A percentile compares a stretch with the other conserved stretches of the same genome.
Conservation (phyloP, 1,140 invertebrate species). For the Drosophila bipectinata region DNA sequence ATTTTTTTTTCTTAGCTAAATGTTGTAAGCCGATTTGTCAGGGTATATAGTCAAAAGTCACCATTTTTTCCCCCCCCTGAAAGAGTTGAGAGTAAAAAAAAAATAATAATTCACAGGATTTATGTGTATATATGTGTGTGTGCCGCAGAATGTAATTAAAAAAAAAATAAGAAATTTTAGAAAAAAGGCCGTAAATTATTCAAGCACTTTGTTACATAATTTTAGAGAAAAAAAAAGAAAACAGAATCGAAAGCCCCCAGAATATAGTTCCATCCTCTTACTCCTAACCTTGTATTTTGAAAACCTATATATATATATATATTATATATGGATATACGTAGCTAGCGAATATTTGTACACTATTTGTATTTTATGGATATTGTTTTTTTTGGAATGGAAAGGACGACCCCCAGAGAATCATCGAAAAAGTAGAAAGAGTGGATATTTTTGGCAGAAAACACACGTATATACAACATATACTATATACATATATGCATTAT, state of each 20-base stretch:
- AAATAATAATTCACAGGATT: conserved; percentile 10
- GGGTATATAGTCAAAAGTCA: conserved; percentile 19
- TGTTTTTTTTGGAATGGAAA: conserved; percentile 30
- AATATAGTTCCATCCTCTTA: not conserved
- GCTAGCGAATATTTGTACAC: conserved; percentile 77
- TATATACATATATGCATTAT: conserved; percentile 9
- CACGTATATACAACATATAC: conserved; percentile 30
- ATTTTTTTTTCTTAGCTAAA: conserved; percentile 34
- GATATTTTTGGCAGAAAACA: conserved; percentile 21
- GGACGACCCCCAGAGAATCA: conserved; percentile 5
- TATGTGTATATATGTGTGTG: conserved; percentile 29
- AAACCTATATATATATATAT: conserved; percentile 11
- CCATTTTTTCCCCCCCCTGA: not conserved
- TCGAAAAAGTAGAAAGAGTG: conserved; percentile 28
- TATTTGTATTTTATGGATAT: conserved; percentile 63
- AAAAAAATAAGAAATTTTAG: conserved; percentile 18
- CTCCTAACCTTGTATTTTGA: not conserved
- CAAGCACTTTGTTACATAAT: conserved; percentile 65
- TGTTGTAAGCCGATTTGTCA: conserved; percentile 21
- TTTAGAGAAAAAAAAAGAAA: conserved; percentile 45
- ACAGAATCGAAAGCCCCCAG: conserved; percentile 2
- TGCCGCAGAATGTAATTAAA: conserved; percentile 15
- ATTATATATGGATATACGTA: conserved; percentile 51
- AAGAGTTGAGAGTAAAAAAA: not conserved
- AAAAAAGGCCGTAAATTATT: conserved; percentile 28